Base-by-base conservation (phyloP, 1,140 invertebrate species). In the Drosophila insularis region DNA sequence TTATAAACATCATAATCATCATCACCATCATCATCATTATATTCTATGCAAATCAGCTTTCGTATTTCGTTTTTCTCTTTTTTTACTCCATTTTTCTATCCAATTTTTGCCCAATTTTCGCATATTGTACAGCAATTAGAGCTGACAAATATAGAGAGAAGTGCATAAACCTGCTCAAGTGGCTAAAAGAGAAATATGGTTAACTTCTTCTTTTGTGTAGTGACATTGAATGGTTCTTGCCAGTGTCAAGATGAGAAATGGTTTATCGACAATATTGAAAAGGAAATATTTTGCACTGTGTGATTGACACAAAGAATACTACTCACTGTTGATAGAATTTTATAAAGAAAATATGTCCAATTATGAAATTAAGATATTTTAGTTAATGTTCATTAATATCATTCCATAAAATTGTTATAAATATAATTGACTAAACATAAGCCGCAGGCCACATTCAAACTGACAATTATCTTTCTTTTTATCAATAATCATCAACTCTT, bases 151-250 rank as follows among this genome's bases (percentile, higher is more conserved):
- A 63, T 21, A 46, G 31, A 39, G 2, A 21, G 31, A 86, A 85
- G 81, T 86, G 82, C 78, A 85, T 75, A 78, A 85, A 81, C 81
- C 78, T 85, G 81, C 53, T 85, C 78, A 85, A 85, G 74, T 78
- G 67, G 81, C 74, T 71, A 63, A 69, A 81, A 8, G 43, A 80
- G 31, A 58, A 37, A 55, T 55, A 31, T 55, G 53, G 21, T 27
- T 31, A 55, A 55, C 21, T 55, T 19, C 43, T 50, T 21, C 43
- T 50, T 31, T 55, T 55, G 53, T 55, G n/a, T 17, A 35, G 17
- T 37, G 55, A 58, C 55, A 58, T 58, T 37, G 55, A 55, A 55
- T 55, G 53, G 53, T 23, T 55, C 53, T 55, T 55, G 23, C 8
- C 17, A 50, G 43, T 50, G 43, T 50, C 43, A 50, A 50, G 43